These are phyloP conservation scores for Hypomecis punctinalis DNA, from an alignment of 2,888 invertebrate species.

Conservation along the genomic window DNA sequence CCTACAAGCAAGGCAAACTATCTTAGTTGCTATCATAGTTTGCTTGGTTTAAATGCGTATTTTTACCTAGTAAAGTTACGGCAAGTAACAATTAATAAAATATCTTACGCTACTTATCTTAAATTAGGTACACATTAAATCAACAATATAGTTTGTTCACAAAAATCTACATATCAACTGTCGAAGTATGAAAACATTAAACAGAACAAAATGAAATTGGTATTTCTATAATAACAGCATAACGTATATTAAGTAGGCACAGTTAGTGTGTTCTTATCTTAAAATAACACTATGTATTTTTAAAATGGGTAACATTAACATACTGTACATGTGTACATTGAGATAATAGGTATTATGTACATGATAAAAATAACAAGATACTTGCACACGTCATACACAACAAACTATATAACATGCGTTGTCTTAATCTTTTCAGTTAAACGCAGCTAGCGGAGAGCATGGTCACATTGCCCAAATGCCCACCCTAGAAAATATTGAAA, in stretches of 20 bases:
- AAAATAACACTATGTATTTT: constrained; percentile 16
- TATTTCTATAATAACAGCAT: constrained; percentile 12
- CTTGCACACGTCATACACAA: no score
- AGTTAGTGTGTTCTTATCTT: constrained; percentile 37
- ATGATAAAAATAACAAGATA: constrained; percentile 4
- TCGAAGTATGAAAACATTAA: constrained; percentile 10
- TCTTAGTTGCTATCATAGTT: not conserved
- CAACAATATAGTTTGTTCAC: constrained; percentile 31
- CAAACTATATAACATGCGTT: no score
- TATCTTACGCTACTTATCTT: constrained; percentile 19
- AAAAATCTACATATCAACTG: constrained; percentile 21
- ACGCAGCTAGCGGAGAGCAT: no score
- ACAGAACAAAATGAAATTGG: constrained; percentile 10
- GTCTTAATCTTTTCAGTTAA: no score
- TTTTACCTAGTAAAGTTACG: constrained; percentile 33
- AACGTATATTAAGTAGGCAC: constrained; percentile 37
- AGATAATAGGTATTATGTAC: constrained; percentile 23
- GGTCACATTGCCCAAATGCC: no score
- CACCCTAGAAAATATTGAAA: no score
- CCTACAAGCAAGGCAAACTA: not conserved
- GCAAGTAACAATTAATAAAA: constrained; percentile 38
- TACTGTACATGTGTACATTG: constrained; percentile 20
- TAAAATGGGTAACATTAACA: constrained; percentile 11
- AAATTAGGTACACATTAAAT: constrained; percentile 20
- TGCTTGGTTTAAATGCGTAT: constrained; percentile 22